Conservation (phyloP, 2,888 invertebrate genomes). For the Vandiemenella viatica region DNA sequence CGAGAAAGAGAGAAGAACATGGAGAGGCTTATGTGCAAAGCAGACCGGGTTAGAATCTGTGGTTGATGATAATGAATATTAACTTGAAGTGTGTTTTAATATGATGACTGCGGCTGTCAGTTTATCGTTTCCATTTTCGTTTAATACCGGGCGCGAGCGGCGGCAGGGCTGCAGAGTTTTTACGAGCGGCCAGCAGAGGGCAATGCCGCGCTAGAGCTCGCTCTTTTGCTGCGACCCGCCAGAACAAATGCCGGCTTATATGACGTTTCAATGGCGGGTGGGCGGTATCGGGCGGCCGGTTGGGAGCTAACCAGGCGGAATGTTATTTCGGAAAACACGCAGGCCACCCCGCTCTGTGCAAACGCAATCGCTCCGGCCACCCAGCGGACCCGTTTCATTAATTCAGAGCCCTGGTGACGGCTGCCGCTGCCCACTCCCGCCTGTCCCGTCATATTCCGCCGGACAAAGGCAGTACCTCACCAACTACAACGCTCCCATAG, state of each 20-base stretch:
- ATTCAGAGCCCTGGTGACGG: conserved; percentile 2
- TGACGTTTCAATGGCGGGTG: conserved; percentile 2
- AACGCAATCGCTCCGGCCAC: conserved; percentile 12
- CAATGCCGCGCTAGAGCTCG: not conserved
- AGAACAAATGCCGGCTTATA: conserved; percentile 3
- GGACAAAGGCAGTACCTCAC: too few relatives aligned
- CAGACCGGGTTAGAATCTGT: too few relatives aligned
- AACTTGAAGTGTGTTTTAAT: too few relatives aligned
- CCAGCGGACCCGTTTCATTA: conserved; percentile 11
- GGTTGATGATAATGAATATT: too few relatives aligned
- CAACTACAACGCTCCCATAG: too few relatives aligned
- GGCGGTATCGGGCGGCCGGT: not conserved
- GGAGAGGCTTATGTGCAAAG: too few relatives aligned
- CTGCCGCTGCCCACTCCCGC: not conserved
- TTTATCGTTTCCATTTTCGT: too few relatives aligned
- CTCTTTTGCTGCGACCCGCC: not conserved
- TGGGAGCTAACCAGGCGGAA: conserved; percentile 10
- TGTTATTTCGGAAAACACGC: conserved; percentile 15
- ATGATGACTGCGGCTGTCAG: too few relatives aligned
- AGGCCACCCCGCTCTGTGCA: conserved; percentile 7
- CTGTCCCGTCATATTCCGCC: not conserved
- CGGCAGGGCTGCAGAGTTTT: not conserved
- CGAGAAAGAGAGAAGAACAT: too few relatives aligned
- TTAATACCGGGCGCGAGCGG: too few relatives aligned
- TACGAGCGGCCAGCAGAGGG: not conserved